phyloP scores from a whole-genome alignment of 2,797 vertebrate species.

The Rallus crepitans region DNA sequence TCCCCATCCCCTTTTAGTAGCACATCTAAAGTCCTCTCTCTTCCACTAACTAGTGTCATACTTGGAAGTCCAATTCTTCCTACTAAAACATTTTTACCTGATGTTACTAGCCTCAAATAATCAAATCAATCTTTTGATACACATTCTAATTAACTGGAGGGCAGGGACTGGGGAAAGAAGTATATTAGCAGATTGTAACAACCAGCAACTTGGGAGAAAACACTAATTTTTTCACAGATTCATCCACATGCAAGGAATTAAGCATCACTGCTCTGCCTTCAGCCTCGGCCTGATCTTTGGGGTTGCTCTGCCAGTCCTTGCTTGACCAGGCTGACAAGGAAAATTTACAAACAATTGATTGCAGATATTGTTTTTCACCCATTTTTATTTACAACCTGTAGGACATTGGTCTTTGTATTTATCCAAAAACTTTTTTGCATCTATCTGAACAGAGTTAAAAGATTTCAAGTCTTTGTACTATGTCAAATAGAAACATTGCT shows the following conservation, averaged over 20 bases:
- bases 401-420: background rate
- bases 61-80: background rate
- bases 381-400: background rate
- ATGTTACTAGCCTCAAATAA: background rate
- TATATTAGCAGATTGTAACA: background rate
- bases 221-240: background rate
- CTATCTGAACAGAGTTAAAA: background rate
- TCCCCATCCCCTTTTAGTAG: no score
- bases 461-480: background rate
- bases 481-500: background rate
- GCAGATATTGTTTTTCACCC: background rate
- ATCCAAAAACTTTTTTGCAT: slow-evolving; percentile 28
- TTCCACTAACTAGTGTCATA: background rate
- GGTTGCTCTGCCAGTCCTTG: background rate
- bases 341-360: background rate
- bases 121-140: background rate
- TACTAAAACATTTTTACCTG: background rate
- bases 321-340: background rate
- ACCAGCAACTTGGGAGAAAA: background rate
- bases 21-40: background rate
- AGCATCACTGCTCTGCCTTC: background rate
- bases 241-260: background rate
- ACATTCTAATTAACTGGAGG: background rate
- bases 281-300: background rate
- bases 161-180: no score